A percentile compares a stretch with the other conserved stretches of the same genome.
Evolutionary conservation across 2,888 invertebrate genomes (phyloP).

Genomic region (Tachina lurida): DNA sequence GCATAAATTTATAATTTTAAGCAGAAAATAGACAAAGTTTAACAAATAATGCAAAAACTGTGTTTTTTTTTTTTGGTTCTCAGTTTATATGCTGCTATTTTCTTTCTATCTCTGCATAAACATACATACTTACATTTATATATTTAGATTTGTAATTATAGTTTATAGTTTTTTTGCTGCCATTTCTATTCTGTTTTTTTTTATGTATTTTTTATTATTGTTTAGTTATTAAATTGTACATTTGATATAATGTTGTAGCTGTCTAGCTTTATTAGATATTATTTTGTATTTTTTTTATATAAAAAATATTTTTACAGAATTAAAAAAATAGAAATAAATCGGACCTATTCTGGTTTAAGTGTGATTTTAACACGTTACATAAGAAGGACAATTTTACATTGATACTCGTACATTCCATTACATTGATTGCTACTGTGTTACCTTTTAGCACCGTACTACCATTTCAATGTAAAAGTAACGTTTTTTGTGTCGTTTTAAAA

Average conservation of each 20-base stretch:
- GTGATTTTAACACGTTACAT: no score
- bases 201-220: constrained; percentile 48
- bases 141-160: constrained; percentile 9
- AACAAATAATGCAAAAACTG: not conserved
- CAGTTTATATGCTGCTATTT: not conserved
- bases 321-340: no score
- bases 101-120: constrained; percentile 1
- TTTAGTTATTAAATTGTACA: constrained; percentile 57
- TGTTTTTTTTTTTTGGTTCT: not conserved
- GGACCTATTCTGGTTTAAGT: no score
- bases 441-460: no score
- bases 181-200: not conserved
- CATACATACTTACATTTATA: constrained; percentile 1
- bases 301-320: not conserved
- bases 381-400: no score
- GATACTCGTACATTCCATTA: no score
- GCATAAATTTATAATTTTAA: constrained; percentile 26
- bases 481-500: no score
- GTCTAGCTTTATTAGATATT: not conserved
- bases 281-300: not conserved
- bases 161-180: not conserved
- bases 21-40: constrained; percentile 2
- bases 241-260: constrained; percentile 35
- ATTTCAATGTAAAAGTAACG: no score
- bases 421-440: no score